A percentile compares a stretch with the other conserved stretches of the same genome.
Conservation (phyloP, 2,113 vertebrate genomes). For the Oryzias celebensis region DNA sequence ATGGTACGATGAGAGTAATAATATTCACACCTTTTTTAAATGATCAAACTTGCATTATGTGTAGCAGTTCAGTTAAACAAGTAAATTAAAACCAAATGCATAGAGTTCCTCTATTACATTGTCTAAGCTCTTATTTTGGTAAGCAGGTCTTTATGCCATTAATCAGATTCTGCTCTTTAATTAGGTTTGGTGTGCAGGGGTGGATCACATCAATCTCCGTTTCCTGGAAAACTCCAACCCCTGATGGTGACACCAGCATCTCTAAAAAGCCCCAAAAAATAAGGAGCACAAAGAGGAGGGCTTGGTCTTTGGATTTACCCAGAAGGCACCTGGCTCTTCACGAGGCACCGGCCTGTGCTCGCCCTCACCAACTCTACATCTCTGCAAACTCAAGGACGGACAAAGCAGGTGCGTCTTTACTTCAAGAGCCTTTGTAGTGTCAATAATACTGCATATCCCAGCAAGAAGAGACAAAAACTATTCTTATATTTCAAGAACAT, state of each 20-base stretch:
- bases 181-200: slow-evolving; percentile 30
- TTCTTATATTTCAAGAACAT: slow-evolving; percentile 1
- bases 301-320: slow-evolving; percentile 72
- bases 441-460: slow-evolving; percentile 20
- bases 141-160: slow-evolving; percentile 11
- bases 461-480: not conserved
- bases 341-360: slow-evolving; percentile 62
- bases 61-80: too few species aligned
- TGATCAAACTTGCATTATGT: too few species aligned
- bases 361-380: slow-evolving; percentile 55
- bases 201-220: slow-evolving; percentile 46
- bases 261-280: slow-evolving; percentile 46
- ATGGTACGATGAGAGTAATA: too few species aligned
- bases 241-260: slow-evolving; percentile 60
- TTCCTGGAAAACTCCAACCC: slow-evolving; percentile 59
- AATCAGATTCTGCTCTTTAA: slow-evolving; percentile 30
- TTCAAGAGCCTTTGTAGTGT: slow-evolving; percentile 42
- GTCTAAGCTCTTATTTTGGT: slow-evolving; percentile 6
- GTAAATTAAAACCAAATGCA: too few species aligned
- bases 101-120: too few species aligned
- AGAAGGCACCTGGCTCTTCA: slow-evolving; percentile 47
- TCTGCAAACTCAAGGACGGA: slow-evolving; percentile 49
- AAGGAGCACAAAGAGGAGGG: slow-evolving; percentile 58
- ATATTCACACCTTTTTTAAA: too few species aligned
- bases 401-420: slow-evolving; percentile 40